Conservation (phyloP, 2,888 invertebrate genomes). For the Clanis bilineata region DNA sequence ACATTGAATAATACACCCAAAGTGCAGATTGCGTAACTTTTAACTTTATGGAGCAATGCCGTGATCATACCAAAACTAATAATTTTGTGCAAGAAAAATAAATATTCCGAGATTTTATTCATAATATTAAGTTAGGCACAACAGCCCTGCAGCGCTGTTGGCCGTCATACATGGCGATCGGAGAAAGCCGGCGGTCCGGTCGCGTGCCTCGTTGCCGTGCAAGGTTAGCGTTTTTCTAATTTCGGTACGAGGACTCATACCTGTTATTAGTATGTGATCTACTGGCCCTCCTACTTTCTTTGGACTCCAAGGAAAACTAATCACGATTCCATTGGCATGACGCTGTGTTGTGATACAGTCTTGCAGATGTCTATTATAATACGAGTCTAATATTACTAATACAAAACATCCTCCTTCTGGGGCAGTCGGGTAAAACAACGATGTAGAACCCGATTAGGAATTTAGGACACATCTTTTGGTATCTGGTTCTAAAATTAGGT, state of each 20-base stretch:
- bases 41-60: no score
- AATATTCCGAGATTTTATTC: neutral
- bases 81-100: no score
- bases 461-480: no score
- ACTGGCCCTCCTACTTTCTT: constrained; percentile 61
- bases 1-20: no score
- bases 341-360: neutral
- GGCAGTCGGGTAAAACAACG: no score
- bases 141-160: constrained; percentile 37
- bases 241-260: constrained; percentile 66
- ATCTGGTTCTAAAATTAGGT: no score
- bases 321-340: neutral
- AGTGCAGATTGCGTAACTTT: no score
- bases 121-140: constrained; percentile 27
- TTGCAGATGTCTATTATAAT: neutral
- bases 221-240: constrained; percentile 77
- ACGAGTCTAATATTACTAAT: no score
- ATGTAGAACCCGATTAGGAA: no score
- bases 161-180: constrained; percentile 59
- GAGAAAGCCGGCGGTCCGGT: constrained; percentile 68
- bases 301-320: constrained; percentile 68
- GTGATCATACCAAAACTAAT: no score
- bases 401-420: no score
- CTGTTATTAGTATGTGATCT: constrained; percentile 56
- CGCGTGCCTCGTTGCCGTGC: constrained; percentile 65